Percentiles rank a stretch among this genome's conserved stretches.
Conservation (phyloP, 2,113 vertebrate genomes). For the Lates calcarifer region DNA sequence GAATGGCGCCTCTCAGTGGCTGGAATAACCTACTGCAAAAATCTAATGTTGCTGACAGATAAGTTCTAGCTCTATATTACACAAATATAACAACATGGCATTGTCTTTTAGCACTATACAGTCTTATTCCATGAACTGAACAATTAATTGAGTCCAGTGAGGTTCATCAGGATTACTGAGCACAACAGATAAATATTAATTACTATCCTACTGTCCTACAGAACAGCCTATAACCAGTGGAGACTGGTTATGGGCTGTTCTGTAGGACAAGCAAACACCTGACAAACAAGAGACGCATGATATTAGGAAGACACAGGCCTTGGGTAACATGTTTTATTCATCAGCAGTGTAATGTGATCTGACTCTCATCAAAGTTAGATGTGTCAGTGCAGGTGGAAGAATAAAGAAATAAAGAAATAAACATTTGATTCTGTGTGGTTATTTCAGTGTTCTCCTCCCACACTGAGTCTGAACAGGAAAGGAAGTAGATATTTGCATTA, state of each 20-base stretch:
- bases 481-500: slow-evolving; percentile 25
- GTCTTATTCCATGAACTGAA: background rate
- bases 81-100: background rate
- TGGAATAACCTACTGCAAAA: background rate
- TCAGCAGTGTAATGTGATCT: slow-evolving; percentile 12
- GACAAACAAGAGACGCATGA: background rate
- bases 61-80: background rate
- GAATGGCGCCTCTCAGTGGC: background rate
- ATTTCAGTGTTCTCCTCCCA: background rate
- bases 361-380: slow-evolving; percentile 41
- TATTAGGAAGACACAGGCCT: background rate
- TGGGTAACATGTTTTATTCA: slow-evolving; percentile 40
- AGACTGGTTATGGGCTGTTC: too few species aligned
- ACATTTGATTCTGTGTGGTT: background rate
- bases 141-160: background rate
- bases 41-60: background rate
- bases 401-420: background rate
- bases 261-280: background rate
- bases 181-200: too few species aligned
- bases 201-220: too few species aligned
- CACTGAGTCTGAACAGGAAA: background rate
- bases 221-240: too few species aligned
- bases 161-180: background rate
- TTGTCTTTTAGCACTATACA: too few species aligned
- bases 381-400: background rate